These are phyloP conservation scores for Chloromyia formosa DNA, from an alignment of 2,888 invertebrate genomes.

Conservation along the genomic window DNA sequence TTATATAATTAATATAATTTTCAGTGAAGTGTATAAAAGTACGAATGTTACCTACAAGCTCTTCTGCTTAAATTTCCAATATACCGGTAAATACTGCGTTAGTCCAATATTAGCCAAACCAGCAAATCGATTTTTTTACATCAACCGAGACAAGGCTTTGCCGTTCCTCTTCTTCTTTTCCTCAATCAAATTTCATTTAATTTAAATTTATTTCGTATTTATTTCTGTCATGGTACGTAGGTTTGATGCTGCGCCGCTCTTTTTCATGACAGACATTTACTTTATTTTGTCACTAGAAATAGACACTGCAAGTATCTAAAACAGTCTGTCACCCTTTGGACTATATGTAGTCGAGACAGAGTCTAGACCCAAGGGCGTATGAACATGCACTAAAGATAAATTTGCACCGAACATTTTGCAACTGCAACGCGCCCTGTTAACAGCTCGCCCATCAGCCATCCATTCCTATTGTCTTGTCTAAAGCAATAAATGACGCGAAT, in stretches of 20 bases:
- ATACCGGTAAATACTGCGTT: too few species aligned
- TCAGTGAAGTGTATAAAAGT: too few species aligned
- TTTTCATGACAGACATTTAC: not conserved
- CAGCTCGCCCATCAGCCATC: too few species aligned
- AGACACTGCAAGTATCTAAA: not conserved
- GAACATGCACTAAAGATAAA: not conserved
- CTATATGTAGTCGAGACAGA: constrained; percentile 1
- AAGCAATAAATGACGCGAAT: not conserved
- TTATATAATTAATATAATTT: too few species aligned
- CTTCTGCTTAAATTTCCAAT: too few species aligned
- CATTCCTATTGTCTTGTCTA: too few species aligned
- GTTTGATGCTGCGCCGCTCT: not conserved
- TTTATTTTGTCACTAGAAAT: constrained; percentile 31
- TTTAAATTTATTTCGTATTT: not conserved
- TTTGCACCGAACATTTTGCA: not conserved
- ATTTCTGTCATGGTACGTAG: too few species aligned
- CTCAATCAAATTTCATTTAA: not conserved
- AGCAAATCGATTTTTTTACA: too few species aligned
- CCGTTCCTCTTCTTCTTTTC: not conserved
- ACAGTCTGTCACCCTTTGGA: constrained; percentile 5
- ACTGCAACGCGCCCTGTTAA: too few species aligned
- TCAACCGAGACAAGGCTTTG: not conserved
- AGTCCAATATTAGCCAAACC: too few species aligned
- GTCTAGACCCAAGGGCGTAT: constrained; percentile 24
- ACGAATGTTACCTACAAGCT: too few species aligned